These are phyloP conservation scores for Luehdorfia chinensis DNA, from an alignment of 1,140 invertebrate species.

Conservation along the genomic window DNA sequence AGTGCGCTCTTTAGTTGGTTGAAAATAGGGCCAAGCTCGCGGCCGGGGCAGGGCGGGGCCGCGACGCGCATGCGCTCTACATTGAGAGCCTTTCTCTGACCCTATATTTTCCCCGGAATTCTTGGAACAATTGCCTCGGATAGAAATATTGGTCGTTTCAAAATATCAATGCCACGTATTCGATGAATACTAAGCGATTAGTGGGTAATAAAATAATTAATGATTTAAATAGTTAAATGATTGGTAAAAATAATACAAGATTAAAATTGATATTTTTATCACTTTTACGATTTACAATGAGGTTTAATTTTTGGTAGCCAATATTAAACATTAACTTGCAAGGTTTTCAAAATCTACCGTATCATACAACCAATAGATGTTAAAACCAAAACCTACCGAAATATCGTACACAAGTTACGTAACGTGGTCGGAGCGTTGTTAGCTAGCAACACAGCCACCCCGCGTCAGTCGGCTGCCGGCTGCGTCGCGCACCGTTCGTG, in stretches of 20 bases:
- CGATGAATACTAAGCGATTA: neutral
- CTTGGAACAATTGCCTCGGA: slow-evolving; percentile 34
- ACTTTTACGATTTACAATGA: too few species aligned
- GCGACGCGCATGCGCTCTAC: slow-evolving; percentile 46
- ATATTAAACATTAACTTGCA: too few species aligned
- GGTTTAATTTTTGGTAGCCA: too few species aligned
- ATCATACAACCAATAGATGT: too few species aligned
- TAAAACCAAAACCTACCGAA: slow-evolving; percentile 7
- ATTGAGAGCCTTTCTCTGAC: slow-evolving; percentile 19
- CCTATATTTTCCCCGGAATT: slow-evolving; percentile 42
- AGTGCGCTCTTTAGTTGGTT: slow-evolving; percentile 4
- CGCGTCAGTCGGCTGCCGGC: slow-evolving; percentile 52
- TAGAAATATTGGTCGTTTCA: slow-evolving; percentile 7
- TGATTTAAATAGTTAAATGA: too few species aligned
- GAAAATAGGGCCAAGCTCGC: slow-evolving; percentile 33
- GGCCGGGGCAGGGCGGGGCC: slow-evolving; percentile 62
- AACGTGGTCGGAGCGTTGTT: slow-evolving; percentile 26
- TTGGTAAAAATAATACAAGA: too few species aligned
- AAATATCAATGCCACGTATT: slow-evolving; percentile 9
- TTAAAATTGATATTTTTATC: too few species aligned
- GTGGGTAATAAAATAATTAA: too few species aligned
- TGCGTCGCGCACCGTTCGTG: slow-evolving; percentile 39
- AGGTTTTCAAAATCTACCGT: too few species aligned
- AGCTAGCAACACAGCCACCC: slow-evolving; percentile 30
- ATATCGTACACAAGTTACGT: slow-evolving; percentile 32